Evolutionary conservation across 2,888 invertebrate genomes (phyloP), one percentile per base, ranked within the genome.

Genomic region (Heliconius ethilla): DNA sequence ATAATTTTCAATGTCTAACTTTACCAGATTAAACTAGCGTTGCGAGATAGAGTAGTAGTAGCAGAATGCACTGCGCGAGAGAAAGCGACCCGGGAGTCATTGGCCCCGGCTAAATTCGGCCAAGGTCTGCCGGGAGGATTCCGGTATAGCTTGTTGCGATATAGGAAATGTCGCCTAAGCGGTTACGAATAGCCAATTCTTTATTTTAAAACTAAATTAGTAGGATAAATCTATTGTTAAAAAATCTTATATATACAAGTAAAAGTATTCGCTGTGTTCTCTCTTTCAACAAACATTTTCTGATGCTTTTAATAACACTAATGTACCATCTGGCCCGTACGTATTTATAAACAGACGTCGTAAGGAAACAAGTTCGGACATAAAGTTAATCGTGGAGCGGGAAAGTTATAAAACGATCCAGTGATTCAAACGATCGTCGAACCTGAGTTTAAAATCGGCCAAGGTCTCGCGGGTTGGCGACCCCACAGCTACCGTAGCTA

Each of bases 381-480:
- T 89, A 89, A 92, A 92, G 89, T 93, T 91, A 92, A 93, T 90
- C 87, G 89, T 85, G 88, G 86, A 84, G 80, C 85, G 88, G 90
- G 87, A 87, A 93, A 92, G 92, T 92, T 83, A 82, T 83, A 83
- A 93, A 93, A 91, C 89, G 88, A 83, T 83, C 84, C 83, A 84
- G 85, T 86, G 87, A 85, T 86, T 87, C 87, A 84, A 85, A 85
- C 86, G 92, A 90, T 86, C 92, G 86, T 89, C 90, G 92, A 94
- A 93, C 93, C 88, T 89, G 87, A 84, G 88, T 89, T 90, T 89
- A 89, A 93, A 93, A 90, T 94, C 93, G 94, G 94, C 94, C 94
- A 94, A 94, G 94, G 94, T 92, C 91, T 87, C 85, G 63, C 69
- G 86, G 93, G 90, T 88, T 89, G 88, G 82, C 89, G 91, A 93